phyloP scores from a whole-genome alignment of 2,888 invertebrate species.

The Campopleginae sp. region DNA sequence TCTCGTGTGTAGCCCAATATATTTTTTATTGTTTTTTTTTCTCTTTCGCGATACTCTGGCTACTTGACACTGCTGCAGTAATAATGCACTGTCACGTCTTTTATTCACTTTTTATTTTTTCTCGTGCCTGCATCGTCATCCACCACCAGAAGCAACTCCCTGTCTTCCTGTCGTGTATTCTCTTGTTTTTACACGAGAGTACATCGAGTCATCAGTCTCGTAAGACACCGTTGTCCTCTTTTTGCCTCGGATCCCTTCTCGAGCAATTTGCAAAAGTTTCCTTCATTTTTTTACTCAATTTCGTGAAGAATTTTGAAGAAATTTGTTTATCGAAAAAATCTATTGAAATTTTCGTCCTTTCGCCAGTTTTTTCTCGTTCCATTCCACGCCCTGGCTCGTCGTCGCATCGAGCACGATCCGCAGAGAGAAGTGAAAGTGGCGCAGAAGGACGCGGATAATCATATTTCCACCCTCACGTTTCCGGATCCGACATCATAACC shows the following conservation, averaged over 20 bases:
- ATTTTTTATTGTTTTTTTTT: conserved; percentile 18
- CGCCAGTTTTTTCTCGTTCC: neutral
- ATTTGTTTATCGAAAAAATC: neutral
- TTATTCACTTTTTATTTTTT: conserved; percentile 17
- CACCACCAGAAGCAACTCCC: conserved; percentile 63
- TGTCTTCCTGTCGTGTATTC: conserved; percentile 59
- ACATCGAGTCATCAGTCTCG: conserved; percentile 42
- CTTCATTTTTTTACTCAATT: neutral
- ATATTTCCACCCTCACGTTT: conserved; percentile 64
- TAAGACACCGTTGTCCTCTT: conserved; percentile 30
- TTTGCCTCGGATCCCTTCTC: neutral
- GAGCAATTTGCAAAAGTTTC: neutral
- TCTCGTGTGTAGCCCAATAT: conserved; percentile 8
- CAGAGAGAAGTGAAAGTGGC: conserved; percentile 16
- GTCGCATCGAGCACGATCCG: neutral
- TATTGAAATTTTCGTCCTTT: neutral
- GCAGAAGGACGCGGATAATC: conserved; percentile 42
- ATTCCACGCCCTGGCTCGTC: neutral
- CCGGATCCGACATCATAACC: conserved; percentile 51
- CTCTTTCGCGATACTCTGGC: conserved; percentile 39
- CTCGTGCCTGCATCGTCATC: conserved; percentile 26
- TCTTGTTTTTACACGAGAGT: conserved; percentile 49
- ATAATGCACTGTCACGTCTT: conserved; percentile 21
- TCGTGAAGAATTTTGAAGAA: neutral
- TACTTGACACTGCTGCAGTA: conserved; percentile 33